phyloP scores from a whole-genome alignment of 2,888 invertebrate genomes.

The Octodonta nipae region DNA sequence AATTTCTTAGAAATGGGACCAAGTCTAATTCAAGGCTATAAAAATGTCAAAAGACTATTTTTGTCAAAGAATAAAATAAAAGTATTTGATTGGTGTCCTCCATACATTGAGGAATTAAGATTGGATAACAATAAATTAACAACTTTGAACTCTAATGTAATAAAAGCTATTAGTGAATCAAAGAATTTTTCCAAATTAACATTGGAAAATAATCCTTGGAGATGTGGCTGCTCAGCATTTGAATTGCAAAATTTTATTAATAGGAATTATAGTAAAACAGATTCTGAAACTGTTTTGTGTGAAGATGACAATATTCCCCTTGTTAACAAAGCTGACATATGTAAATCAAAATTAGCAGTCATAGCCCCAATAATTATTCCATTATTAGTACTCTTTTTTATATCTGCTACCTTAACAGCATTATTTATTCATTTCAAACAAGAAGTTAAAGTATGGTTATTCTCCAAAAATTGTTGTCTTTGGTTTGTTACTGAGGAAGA shows the following conservation, averaged over 20 bases:
- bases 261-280: slow-evolving; percentile 9
- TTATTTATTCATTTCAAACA: slow-evolving; percentile 42
- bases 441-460: slow-evolving; percentile 55
- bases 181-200: no score
- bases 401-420: slow-evolving; percentile 30
- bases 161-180: no score
- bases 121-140: slow-evolving; percentile 45
- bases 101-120: slow-evolving; percentile 34
- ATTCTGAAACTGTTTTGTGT: no score
- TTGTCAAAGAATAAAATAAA: slow-evolving; percentile 22
- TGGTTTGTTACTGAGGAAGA: slow-evolving; percentile 57
- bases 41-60: slow-evolving; percentile 38
- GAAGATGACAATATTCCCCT: slow-evolving; percentile 21
- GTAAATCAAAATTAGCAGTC: slow-evolving; percentile 17
- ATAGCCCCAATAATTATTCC: slow-evolving; percentile 26
- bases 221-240: slow-evolving; percentile 41
- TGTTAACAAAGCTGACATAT: slow-evolving; percentile 23
- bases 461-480: slow-evolving; percentile 43
- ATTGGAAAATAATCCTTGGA: slow-evolving; percentile 45
- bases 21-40: slow-evolving; percentile 30
- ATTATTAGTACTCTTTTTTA: slow-evolving; percentile 22
- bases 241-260: slow-evolving; percentile 15
- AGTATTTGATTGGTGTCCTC: slow-evolving; percentile 17
- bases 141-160: slow-evolving; percentile 32
- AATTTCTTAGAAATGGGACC: slow-evolving; percentile 16